phyloP scores from a whole-genome alignment of 2,888 invertebrate species.

The Hydraecia micacea region DNA sequence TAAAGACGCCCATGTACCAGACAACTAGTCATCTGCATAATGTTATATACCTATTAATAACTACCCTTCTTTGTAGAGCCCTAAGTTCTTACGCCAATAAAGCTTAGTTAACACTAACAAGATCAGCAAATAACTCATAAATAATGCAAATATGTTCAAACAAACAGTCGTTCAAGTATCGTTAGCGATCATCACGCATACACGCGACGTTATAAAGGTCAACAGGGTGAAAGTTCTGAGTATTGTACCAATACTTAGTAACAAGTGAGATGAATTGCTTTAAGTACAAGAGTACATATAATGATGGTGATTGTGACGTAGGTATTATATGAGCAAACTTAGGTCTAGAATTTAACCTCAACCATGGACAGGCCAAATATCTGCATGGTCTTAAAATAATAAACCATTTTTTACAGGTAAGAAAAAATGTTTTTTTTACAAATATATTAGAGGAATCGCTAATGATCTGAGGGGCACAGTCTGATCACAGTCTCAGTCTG shows the following conservation, averaged over 20 bases:
- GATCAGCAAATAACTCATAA: slow-evolving; percentile 33
- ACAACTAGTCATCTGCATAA: not conserved
- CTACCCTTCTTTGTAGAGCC: not conserved
- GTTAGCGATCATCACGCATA: slow-evolving; percentile 47
- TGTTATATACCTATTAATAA: not conserved
- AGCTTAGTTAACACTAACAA: slow-evolving; percentile 18
- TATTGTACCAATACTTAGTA: slow-evolving; percentile 66
- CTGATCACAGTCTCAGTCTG: too few species aligned
- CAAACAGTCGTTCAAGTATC: slow-evolving; percentile 50
- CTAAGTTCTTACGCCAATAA: slow-evolving; percentile 7
- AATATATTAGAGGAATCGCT: not conserved
- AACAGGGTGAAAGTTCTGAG: slow-evolving; percentile 83
- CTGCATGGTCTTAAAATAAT: not conserved
- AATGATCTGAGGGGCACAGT: not conserved
- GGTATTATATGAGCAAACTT: not conserved
- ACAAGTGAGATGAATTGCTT: slow-evolving; percentile 58
- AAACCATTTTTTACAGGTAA: not conserved
- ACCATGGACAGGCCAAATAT: not conserved
- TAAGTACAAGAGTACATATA: slow-evolving; percentile 32
- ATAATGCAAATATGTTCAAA: slow-evolving; percentile 56
- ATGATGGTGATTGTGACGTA: slow-evolving; percentile 1
- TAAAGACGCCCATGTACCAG: not conserved
- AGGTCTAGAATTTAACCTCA: not conserved
- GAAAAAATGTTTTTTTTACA: not conserved
- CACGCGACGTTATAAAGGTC: slow-evolving; percentile 76